Percentiles rank a stretch among this genome's conserved stretches.
These are phyloP conservation scores for Typhlichthys subterraneus DNA, from an alignment of 2,797 vertebrate species.

Conservation along the genomic window DNA sequence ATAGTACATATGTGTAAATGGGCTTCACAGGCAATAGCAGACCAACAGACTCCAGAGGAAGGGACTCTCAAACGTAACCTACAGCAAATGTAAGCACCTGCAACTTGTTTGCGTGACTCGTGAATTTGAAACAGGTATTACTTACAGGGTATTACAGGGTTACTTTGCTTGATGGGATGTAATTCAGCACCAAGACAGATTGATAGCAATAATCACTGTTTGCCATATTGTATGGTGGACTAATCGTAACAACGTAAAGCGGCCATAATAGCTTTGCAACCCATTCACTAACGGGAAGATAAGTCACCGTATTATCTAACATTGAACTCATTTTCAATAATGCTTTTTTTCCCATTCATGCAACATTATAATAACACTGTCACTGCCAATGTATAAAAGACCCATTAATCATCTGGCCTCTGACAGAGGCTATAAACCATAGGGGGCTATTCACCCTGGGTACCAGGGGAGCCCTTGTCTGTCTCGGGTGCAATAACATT, in stretches of 20 bases:
- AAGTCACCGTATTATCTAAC: slow-evolving; percentile 18
- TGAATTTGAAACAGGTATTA: neutral
- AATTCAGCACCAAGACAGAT: too few relatives aligned
- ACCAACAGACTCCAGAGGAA: too few relatives aligned
- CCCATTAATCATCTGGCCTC: slow-evolving; percentile 73
- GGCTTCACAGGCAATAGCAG: too few relatives aligned
- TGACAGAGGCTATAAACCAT: slow-evolving; percentile 50
- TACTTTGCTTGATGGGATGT: too few relatives aligned
- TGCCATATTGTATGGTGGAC: slow-evolving; percentile 10
- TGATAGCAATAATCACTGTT: neutral
- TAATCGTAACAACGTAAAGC: slow-evolving; percentile 23
- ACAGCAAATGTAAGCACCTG: too few relatives aligned
- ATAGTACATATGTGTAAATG: too few relatives aligned
- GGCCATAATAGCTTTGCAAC: slow-evolving; percentile 20
- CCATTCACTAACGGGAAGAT: slow-evolving; percentile 5
- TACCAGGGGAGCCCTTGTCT: slow-evolving; percentile 70
- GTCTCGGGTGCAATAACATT: slow-evolving; percentile 47
- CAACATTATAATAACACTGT: slow-evolving; percentile 65
- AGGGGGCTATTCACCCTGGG: slow-evolving; percentile 41
- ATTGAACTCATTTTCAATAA: slow-evolving; percentile 41
- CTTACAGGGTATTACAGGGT: too few relatives aligned
- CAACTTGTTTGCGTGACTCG: neutral
- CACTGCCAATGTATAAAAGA: slow-evolving; percentile 68
- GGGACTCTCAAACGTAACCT: too few relatives aligned
- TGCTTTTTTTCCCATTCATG: slow-evolving; percentile 47